Evolutionary conservation across 1,140 invertebrate genomes (phyloP).

Genomic region (Drosophila nigromelanica): DNA sequence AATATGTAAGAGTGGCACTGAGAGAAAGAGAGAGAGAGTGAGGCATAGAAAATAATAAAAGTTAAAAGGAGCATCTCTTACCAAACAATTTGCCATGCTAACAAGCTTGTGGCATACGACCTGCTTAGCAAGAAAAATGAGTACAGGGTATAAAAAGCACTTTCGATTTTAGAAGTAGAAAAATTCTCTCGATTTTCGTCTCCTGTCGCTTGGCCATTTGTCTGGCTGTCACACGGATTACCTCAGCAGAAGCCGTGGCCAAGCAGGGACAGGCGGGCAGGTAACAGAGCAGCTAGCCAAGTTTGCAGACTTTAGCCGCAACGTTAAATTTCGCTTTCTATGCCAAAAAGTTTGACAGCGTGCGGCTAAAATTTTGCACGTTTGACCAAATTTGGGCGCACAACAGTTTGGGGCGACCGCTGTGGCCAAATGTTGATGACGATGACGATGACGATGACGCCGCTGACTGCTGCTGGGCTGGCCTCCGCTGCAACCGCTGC

Average conservation of each 20-base stretch:
- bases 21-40: no score
- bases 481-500: background rate
- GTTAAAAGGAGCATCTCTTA: no score
- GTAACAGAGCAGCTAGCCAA: background rate
- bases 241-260: conserved; percentile 39
- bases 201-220: conserved; percentile 4
- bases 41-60: no score
- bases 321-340: conserved; percentile 76
- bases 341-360: conserved; percentile 73
- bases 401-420: conserved; percentile 30
- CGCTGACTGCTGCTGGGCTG: conserved; percentile 26
- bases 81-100: no score
- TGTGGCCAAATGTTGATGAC: conserved; percentile 38
- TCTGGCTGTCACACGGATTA: conserved; percentile 59
- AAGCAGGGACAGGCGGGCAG: conserved; percentile 1
- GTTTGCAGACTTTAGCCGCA: conserved; percentile 15
- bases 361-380: conserved; percentile 79
- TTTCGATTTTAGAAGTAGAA: conserved; percentile 57
- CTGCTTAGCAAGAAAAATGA: no score
- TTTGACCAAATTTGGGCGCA: conserved; percentile 79
- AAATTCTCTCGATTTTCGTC: conserved; percentile 55
- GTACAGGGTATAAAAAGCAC: conserved; percentile 21
- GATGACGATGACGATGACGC: conserved; percentile 15
- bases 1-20: no score
- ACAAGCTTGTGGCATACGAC: no score